A percentile compares a stretch with the other conserved stretches of the same genome.
Conservation (phyloP, 2,113 vertebrate genomes). For the Numenius arquata region DNA sequence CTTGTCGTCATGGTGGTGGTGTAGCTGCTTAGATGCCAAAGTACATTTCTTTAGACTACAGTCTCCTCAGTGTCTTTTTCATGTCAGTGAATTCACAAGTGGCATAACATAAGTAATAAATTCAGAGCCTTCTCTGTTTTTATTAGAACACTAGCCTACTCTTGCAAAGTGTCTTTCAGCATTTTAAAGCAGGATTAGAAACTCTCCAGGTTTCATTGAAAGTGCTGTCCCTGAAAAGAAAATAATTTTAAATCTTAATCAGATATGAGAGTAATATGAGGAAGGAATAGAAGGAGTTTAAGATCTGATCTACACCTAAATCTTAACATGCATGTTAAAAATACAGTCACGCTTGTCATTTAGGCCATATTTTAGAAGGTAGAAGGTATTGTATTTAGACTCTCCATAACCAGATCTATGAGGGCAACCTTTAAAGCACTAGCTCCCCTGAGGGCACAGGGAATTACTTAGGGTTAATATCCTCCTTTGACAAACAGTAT, state of each 20-base stretch:
- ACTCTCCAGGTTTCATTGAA: background rate
- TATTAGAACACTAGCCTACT: background rate
- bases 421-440: background rate
- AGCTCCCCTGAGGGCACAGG: background rate
- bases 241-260: background rate
- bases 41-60: background rate
- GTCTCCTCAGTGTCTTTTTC: background rate
- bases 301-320: background rate
- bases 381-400: background rate
- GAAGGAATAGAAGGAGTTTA: background rate
- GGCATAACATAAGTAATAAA: background rate
- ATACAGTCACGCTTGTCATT: background rate
- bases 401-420: background rate
- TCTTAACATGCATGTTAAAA: background rate
- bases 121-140: background rate
- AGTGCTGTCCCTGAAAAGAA: background rate
- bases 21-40: background rate
- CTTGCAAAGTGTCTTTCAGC: background rate
- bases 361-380: background rate
- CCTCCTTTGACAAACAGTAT: background rate
- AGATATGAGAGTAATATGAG: background rate
- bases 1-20: accelerated
- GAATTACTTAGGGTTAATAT: background rate
- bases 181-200: background rate
- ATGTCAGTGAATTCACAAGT: background rate